Conservation (phyloP, 2,113 vertebrate genomes). For the Urocitellus parryii region DNA sequence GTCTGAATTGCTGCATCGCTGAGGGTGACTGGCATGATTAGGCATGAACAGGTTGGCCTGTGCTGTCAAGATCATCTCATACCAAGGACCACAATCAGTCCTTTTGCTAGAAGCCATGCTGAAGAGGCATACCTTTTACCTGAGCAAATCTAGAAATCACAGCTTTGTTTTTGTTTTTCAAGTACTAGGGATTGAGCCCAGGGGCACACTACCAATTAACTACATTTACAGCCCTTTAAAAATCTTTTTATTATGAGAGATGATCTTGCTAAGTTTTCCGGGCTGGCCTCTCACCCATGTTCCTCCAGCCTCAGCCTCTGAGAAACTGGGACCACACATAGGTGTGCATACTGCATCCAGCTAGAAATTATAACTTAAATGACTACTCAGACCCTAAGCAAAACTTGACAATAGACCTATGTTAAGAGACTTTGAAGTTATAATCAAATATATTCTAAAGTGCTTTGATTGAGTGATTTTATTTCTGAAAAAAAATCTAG, state of each 20-base stretch:
- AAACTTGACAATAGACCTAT: background rate
- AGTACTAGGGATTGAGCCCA: background rate
- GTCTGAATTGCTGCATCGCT: background rate
- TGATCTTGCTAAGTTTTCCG: background rate
- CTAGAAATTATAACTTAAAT: background rate
- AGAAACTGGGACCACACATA: background rate
- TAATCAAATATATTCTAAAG: constrained; percentile 33
- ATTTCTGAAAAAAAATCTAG: background rate
- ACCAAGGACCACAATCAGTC: background rate
- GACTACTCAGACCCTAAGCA: background rate
- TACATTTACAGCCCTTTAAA: background rate
- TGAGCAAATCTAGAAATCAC: background rate
- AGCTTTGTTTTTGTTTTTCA: background rate
- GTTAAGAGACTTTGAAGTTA: background rate
- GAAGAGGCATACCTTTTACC: background rate
- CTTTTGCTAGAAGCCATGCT: background rate
- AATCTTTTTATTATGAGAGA: background rate
- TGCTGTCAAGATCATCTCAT: background rate
- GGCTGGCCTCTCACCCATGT: background rate
- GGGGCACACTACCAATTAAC: background rate
- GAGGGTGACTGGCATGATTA: background rate
- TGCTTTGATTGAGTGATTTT: constrained; percentile 1
- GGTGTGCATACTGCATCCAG: background rate
- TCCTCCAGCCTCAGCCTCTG: background rate
- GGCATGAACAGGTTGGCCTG: background rate